Base-by-base conservation (phyloP, 37 sponge, comb jelly and placozoan genomes). In the Lycopodina hypogea region DNA sequence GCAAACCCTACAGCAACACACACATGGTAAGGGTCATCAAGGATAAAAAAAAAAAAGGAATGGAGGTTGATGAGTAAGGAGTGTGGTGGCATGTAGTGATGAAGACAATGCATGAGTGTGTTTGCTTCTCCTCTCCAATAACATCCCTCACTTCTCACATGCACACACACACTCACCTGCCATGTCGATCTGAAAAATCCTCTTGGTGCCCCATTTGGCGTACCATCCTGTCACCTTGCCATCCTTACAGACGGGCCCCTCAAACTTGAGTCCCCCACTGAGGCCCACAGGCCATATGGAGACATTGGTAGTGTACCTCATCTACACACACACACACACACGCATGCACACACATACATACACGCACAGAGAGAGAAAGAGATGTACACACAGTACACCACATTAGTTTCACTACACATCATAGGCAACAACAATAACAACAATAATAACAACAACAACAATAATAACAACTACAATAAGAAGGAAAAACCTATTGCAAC, bases 221-320 rank as follows among this genome's bases (percentile, higher is more conserved):
- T 92, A 83, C 93, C 92, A 95, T 0, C 84, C 87, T 22, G 75
- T 89, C 26, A 95, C 92, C 9, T 35, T 34, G 0, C 88, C 90
- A 62, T 87, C 35, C 11, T 59, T 74, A 75, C 96, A 96, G 26
- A 78, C 50, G 33, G 96, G 96, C 48, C 96, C 93, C 56, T 96
- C 96, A 61, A 75, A 93, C 61, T 72, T 81, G 33, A 93, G 51
- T 2, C 93, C 93, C 18, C 96, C 96, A 67, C 80, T 63, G 40
- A 96, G 60, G 1, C 88, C 96, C 8, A 96, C 96, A 2, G 90
- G 93, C 93, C 91, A 96, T 22, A 96, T 83, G 17, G 89, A 87
- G 11, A 96, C 88, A 34, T 37, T 64, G 19, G 35, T 79, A 21
- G 91, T 93, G 59, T 35, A 40, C 3, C 93, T 69, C 88, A 96